phyloP scores from a whole-genome alignment of 1,140 invertebrate genomes.

The Drosophila subpulchrella region DNA sequence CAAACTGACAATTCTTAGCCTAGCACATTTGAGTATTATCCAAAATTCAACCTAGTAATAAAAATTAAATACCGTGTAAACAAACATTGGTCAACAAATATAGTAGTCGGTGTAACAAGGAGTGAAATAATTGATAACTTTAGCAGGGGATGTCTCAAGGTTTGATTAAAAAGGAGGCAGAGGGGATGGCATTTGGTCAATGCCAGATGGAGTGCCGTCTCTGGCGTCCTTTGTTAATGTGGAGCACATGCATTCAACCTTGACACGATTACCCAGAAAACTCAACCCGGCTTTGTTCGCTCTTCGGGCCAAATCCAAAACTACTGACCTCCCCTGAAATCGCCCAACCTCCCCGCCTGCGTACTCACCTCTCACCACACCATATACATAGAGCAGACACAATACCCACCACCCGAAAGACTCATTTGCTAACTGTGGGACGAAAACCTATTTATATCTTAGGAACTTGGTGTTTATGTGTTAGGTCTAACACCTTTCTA shows the following conservation, averaged over 20 bases:
- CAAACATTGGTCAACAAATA: neutral
- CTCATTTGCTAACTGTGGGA: conserved; percentile 13
- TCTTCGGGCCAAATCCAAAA: conserved; percentile 27
- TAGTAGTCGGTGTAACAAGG: neutral
- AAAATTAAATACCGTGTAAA: no score
- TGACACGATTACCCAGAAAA: conserved; percentile 67
- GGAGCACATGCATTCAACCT: conserved; percentile 74
- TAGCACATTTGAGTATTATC: no score
- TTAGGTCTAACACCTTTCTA: neutral
- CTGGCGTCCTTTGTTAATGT: conserved; percentile 57
- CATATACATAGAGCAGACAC: conserved; percentile 13
- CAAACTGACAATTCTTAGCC: no score
- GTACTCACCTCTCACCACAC: conserved; percentile 34
- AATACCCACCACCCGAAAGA: conserved; percentile 33
- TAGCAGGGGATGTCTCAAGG: neutral
- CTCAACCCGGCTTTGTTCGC: conserved; percentile 23
- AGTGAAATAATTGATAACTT: conserved; percentile 23
- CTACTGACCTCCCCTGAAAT: conserved; percentile 22
- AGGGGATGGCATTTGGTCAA: conserved; percentile 30
- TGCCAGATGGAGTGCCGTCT: conserved; percentile 33
- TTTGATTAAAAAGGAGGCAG: neutral
- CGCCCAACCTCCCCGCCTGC: neutral
- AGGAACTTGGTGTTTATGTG: neutral
- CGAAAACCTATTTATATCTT: neutral
- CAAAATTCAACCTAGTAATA: no score